Evolutionary conservation across 2,888 invertebrate genomes (phyloP).

Genomic region (Drosophila flavopinicola): DNA sequence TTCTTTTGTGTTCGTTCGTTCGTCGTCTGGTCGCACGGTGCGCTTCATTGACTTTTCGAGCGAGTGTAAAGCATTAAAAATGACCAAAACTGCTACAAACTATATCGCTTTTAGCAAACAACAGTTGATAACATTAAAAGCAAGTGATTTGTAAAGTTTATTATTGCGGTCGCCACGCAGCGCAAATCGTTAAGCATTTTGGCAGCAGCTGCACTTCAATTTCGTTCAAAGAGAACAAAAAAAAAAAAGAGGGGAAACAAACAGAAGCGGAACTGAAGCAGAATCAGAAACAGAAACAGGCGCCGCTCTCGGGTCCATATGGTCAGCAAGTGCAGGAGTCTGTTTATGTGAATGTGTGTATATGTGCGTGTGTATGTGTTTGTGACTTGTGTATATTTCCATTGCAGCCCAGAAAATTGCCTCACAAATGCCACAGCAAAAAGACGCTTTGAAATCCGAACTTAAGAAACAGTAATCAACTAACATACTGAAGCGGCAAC

Average conservation of each 20-base stretch:
- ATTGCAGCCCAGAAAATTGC: conserved; percentile 28
- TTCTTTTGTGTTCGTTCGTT: conserved; percentile 66
- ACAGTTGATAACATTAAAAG: conserved; percentile 4
- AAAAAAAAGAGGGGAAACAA: conserved; percentile 37
- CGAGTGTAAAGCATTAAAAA: conserved; percentile 42
- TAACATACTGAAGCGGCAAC: conserved; percentile 20
- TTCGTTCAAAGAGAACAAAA: conserved; percentile 40
- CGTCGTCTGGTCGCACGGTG: conserved; percentile 65
- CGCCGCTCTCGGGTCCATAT: conserved; percentile 53
- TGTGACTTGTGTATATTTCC: conserved; percentile 21
- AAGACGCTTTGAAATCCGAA: conserved; percentile 15
- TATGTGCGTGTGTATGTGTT: conserved; percentile 11
- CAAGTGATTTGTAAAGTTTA: background rate
- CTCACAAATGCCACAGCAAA: conserved; percentile 27
- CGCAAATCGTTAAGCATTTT: conserved; percentile 23
- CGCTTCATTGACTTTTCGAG: conserved; percentile 75
- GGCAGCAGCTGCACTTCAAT: conserved; percentile 35
- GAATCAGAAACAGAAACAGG: conserved; percentile 34
- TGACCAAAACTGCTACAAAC: conserved; percentile 25
- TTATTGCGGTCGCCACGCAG: background rate
- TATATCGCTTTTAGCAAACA: conserved; percentile 13
- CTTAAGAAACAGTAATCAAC: conserved; percentile 22
- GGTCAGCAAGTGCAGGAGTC: conserved; percentile 44
- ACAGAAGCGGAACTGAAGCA: conserved; percentile 39
- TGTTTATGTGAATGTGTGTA: conserved; percentile 26